Percentiles rank a stretch among this genome's conserved stretches.
Evolutionary conservation across 1,140 invertebrate genomes (phyloP).

Genomic region (Brachionus calyciflorus): DNA sequence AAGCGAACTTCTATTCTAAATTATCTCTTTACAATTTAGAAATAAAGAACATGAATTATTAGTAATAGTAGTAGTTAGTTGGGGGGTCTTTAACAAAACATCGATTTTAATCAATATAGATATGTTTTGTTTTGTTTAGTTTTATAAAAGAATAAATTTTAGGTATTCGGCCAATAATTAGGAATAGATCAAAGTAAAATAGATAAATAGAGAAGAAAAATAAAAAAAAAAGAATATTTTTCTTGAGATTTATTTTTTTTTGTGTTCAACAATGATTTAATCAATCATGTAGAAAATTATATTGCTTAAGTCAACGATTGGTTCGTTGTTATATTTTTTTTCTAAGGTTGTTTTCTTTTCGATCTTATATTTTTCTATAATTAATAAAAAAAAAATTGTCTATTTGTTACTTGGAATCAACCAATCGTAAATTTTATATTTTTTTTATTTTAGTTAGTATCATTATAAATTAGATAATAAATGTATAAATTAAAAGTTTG

Average conservation of each 20-base stretch:
- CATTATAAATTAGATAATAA: conserved; percentile 40
- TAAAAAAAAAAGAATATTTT: not conserved
- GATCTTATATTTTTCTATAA: not conserved
- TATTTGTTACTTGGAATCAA: conserved; percentile 16
- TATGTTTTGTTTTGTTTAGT: not conserved
- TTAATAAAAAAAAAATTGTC: conserved; percentile 8
- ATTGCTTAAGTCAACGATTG: not conserved
- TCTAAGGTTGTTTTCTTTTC: not conserved
- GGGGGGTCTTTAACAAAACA: not conserved
- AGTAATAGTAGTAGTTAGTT: too few relatives aligned
- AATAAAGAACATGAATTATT: too few relatives aligned
- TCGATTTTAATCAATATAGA: conserved; percentile 23
- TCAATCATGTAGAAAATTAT: conserved; percentile 40
- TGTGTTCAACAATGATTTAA: conserved; percentile 1
- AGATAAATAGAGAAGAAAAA: not conserved
- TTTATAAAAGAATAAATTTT: conserved; percentile 32
- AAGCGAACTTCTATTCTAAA: not conserved
- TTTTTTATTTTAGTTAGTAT: too few relatives aligned
- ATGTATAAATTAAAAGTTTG: conserved; percentile 27
- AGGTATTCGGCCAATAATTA: conserved; percentile 40
- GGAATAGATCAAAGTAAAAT: not conserved
- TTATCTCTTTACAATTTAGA: not conserved
- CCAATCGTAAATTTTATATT: conserved; percentile 28
- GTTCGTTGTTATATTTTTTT: not conserved
- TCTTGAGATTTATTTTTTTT: conserved; percentile 22